These are phyloP conservation scores for Perodicticus potto DNA, from an alignment of 2,797 vertebrate genomes.

Conservation along the genomic window DNA sequence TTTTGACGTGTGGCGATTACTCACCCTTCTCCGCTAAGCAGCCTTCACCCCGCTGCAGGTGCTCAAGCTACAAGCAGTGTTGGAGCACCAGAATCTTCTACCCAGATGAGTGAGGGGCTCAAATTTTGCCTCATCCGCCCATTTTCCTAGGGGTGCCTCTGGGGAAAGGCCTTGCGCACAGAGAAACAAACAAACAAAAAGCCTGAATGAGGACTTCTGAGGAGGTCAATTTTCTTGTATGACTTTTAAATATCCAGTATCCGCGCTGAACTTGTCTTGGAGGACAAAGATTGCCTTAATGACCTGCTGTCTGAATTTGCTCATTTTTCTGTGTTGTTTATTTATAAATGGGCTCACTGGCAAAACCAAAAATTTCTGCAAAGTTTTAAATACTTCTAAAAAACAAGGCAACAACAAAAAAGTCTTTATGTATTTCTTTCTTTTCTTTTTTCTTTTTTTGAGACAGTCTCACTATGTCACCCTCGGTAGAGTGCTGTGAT, in stretches of 20 bases:
- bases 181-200: not conserved
- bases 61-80: no score
- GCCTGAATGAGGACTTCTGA: not conserved
- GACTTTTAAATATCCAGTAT: not conserved
- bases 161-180: not conserved
- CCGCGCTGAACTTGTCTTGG: not conserved
- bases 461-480: no score
- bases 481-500: no score
- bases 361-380: not conserved
- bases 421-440: no score
- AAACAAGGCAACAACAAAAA: not conserved
- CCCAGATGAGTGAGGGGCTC: not conserved
- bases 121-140: not conserved
- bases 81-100: not conserved
- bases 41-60: not conserved
- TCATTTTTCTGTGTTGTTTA: not conserved
- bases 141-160: not conserved
- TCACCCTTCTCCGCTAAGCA: not conserved
- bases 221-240: not conserved
- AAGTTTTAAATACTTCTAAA: not conserved
- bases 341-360: not conserved
- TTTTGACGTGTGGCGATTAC: not conserved
- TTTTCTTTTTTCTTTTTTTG: no score
- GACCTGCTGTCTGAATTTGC: not conserved
- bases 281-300: not conserved